phyloP scores from a whole-genome alignment of 2,113 vertebrate species.

The Amphilophus citrinellus region DNA sequence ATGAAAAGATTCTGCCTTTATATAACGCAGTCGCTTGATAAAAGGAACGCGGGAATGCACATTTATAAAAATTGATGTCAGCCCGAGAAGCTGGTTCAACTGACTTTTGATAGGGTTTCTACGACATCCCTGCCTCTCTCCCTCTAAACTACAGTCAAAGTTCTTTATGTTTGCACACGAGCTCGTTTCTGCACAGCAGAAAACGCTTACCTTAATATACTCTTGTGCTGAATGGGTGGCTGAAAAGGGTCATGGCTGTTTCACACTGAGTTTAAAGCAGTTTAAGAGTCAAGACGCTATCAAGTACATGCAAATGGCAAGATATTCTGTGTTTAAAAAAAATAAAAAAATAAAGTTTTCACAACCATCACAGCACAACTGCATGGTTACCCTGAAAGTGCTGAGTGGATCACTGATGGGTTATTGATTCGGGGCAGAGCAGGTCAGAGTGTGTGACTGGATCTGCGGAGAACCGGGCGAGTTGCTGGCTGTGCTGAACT shows the following conservation, averaged over 20 bases:
- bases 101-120: background rate
- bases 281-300: background rate
- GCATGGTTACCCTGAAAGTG: background rate
- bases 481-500: too few species aligned
- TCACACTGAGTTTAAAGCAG: background rate
- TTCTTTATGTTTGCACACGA: constrained; percentile 13
- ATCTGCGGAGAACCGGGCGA: too few species aligned
- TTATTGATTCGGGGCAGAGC: too few species aligned
- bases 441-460: too few species aligned
- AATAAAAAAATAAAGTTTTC: background rate
- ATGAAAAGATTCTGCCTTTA: constrained; percentile 51
- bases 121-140: background rate
- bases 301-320: background rate
- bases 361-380: background rate
- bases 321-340: background rate
- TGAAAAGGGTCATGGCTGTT: background rate
- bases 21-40: constrained; percentile 17
- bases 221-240: background rate
- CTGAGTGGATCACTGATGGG: background rate
- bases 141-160: background rate
- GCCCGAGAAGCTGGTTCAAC: background rate
- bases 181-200: background rate
- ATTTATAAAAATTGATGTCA: constrained; percentile 13
- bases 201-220: background rate
- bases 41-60: constrained; percentile 1